Conservation (phyloP, 2,797 vertebrate genomes). For the Gobionotothen gibberifrons region DNA sequence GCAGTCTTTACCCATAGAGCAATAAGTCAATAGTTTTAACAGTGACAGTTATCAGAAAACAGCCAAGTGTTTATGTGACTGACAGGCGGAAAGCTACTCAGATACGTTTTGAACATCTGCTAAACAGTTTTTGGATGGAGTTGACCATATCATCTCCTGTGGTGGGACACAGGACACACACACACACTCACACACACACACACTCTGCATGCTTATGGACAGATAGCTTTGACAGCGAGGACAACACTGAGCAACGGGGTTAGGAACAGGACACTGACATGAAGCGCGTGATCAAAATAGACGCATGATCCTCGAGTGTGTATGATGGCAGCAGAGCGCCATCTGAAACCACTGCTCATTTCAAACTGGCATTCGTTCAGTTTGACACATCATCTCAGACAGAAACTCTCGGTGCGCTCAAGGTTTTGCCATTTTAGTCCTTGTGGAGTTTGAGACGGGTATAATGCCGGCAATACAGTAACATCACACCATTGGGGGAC, state of each 20-base stretch:
- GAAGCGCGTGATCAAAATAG: constrained; percentile 52
- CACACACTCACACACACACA: background rate
- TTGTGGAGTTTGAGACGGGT: background rate
- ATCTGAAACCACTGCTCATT: constrained; percentile 25
- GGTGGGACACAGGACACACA: background rate
- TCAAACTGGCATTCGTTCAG: background rate
- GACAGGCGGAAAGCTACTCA: too few species aligned
- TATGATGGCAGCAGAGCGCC: background rate
- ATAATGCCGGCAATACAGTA: background rate
- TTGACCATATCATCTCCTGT: background rate
- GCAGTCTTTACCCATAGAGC: too few species aligned
- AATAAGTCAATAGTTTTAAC: too few species aligned
- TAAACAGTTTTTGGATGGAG: too few species aligned
- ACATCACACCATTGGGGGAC: background rate
- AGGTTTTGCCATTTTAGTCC: background rate
- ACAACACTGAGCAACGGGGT: constrained; percentile 26
- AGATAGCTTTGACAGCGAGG: constrained; percentile 10
- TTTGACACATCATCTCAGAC: constrained; percentile 15
- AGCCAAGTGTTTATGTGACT: too few species aligned
- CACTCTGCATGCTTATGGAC: background rate
- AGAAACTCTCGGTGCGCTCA: constrained; percentile 6
- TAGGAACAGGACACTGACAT: constrained; percentile 23
- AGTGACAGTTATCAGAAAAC: too few species aligned
- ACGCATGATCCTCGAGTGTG: constrained; percentile 9
- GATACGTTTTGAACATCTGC: too few species aligned